Percentiles rank a stretch among this genome's conserved stretches.
Evolutionary conservation across 35 echinoderm and acorn worm genomes (phyloP).

Genomic region (Apostichopus japonicus): DNA sequence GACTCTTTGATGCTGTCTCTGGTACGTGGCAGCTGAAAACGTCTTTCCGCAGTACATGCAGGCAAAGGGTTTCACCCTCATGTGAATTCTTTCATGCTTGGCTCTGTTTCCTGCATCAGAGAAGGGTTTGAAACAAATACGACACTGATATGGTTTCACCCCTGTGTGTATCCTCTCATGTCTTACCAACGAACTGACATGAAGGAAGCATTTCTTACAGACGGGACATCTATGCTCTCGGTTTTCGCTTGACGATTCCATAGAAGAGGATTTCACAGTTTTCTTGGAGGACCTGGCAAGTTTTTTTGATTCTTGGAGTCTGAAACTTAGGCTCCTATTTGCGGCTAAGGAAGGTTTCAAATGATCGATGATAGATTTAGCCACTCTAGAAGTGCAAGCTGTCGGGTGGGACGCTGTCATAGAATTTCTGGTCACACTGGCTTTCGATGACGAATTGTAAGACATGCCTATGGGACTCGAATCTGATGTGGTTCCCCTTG

Average conservation of each 20-base stretch:
- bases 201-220: constrained; percentile 6
- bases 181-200: neutral
- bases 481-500: neutral
- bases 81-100: constrained; percentile 46
- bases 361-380: neutral
- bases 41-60: constrained; percentile 2
- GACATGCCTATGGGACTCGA: neutral
- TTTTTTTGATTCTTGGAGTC: neutral
- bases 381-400: neutral
- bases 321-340: neutral
- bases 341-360: neutral
- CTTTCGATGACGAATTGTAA: neutral
- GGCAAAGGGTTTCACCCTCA: neutral
- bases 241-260: neutral
- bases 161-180: constrained; percentile 50
- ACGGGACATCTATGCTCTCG: constrained; percentile 3
- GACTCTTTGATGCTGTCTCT: neutral
- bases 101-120: constrained; percentile 42
- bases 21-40: neutral
- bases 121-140: constrained; percentile 17
- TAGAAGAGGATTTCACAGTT: neutral
- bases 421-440: neutral
- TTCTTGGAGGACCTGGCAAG: neutral
- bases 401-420: neutral
- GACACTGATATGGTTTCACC: constrained; percentile 35